Conservation (phyloP, 2,797 vertebrate species). For the Enteromius trimaculatus region DNA sequence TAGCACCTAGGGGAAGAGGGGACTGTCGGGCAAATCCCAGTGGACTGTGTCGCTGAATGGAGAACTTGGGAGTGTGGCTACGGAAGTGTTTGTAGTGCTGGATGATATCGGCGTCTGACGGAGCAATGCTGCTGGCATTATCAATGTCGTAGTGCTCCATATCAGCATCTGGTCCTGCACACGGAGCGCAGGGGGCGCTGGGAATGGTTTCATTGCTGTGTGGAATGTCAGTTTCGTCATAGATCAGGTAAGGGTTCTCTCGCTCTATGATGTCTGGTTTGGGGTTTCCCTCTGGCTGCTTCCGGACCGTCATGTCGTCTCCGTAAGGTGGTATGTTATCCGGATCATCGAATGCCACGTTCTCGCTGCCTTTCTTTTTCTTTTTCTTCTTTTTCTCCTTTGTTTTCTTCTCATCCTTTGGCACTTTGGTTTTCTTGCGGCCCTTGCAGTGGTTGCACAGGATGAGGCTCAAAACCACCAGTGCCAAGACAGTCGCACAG, state of each 20-base stretch:
- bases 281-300: slow-evolving; percentile 96
- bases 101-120: slow-evolving; percentile 94
- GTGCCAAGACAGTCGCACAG: slow-evolving; percentile 88
- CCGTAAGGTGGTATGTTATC: slow-evolving; percentile 94
- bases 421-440: slow-evolving; percentile 81
- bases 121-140: slow-evolving; percentile 97
- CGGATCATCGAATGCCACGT: slow-evolving; percentile 93
- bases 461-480: slow-evolving; percentile 93
- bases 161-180: slow-evolving; percentile 84
- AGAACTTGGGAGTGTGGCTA: slow-evolving; percentile 96
- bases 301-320: slow-evolving; percentile 94
- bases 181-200: slow-evolving; percentile 90
- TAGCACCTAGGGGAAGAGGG: slow-evolving; percentile 90
- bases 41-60: slow-evolving; percentile 96
- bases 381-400: slow-evolving; percentile 97
- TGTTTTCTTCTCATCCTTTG: slow-evolving; percentile 89
- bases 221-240: slow-evolving; percentile 91
- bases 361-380: slow-evolving; percentile 97
- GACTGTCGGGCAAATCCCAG: slow-evolving; percentile 95
- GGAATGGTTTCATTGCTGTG: slow-evolving; percentile 87
- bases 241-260: slow-evolving; percentile 97
- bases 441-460: slow-evolving; percentile 93
- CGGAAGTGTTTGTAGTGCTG: slow-evolving; percentile 98
- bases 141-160: slow-evolving; percentile 98
- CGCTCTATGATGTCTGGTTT: slow-evolving; percentile 97